Percentiles rank a stretch among this genome's conserved stretches.
Evolutionary conservation across 2,888 invertebrate species (phyloP).

Genomic region (Drosophila buzzatii): DNA sequence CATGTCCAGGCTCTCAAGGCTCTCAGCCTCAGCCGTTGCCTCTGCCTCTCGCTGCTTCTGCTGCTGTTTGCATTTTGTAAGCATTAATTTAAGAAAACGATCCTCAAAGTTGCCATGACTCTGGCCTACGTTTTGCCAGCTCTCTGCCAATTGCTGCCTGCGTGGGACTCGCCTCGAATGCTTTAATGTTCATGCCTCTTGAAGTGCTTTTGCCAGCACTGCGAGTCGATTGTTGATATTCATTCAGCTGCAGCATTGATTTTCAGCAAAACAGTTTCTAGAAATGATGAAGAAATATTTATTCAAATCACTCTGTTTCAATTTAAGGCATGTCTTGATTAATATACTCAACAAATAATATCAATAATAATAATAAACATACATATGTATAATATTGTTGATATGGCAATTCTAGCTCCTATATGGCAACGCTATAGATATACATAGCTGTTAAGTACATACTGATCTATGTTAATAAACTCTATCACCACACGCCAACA

Average conservation of each 20-base stretch:
- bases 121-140: slow-evolving; percentile 14
- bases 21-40: background rate
- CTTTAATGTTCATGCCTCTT: background rate
- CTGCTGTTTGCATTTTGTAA: slow-evolving; percentile 31
- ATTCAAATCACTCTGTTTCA: no score
- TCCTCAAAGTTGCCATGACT: slow-evolving; percentile 30
- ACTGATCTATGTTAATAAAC: no score
- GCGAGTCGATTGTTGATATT: background rate
- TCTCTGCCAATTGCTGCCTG: slow-evolving; percentile 21
- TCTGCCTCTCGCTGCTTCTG: background rate
- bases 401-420: no score
- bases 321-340: no score
- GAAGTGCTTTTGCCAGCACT: background rate
- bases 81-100: slow-evolving; percentile 54
- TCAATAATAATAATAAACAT: no score
- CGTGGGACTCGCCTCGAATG: slow-evolving; percentile 40
- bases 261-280: background rate
- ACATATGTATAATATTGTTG: no score
- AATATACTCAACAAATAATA: no score
- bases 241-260: background rate
- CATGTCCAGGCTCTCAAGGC: slow-evolving; percentile 37
- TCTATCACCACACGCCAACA: no score
- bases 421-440: no score
- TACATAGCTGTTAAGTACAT: no score
- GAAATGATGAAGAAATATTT: background rate